Evolutionary conservation across 2,888 invertebrate genomes (phyloP), one percentile per base, ranked within the genome.

Genomic region (Dynastes hyllus): DNA sequence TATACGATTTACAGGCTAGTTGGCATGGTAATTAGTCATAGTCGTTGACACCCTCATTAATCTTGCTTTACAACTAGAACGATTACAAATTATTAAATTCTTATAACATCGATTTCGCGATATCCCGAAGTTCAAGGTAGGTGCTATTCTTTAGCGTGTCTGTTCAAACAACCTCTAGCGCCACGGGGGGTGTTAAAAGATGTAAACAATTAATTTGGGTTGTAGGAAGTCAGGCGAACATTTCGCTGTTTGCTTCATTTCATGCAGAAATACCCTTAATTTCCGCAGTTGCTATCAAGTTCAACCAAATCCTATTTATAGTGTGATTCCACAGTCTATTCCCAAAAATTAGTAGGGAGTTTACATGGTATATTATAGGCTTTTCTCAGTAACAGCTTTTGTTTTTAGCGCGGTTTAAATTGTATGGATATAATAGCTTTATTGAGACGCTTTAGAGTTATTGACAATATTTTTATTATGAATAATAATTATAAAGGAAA

Each of bases 51-150:
- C 8, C 40, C n/a, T 45, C 66, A 22, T 67, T 67, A 67, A 67
- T 67, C 66, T 67, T 45, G 40, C 37, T 16, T 16, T 67, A 40
- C 45, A 67, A 67, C 66, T 67, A 45, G 22, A 32, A 16, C 13
- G 66, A 45, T 45, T 67, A 67, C 40, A 40, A 67, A 67, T 67
- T 32, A 32, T 5, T 45, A 40, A 67, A 67, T 45, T 67, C 45
- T 29, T 61, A 27, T 61, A 61, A 22, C 1, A 27, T 27, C 29
- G 8, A 29, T 61, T 61, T 53, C 5, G 53, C 5, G 1, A 1
- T 16, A 53, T 13, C 3, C 3, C n/a, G 53, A 53, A 53, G 16
- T n/a, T 53, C 2, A n/a, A 0, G 53, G 5, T 6, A 13, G 53
- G 2, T 16, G n/a, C 53, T 16, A 53, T 53, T 53, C 53, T n/a